phyloP scores from a whole-genome alignment of 2,113 vertebrate species.

The Macrotis lagotis region DNA sequence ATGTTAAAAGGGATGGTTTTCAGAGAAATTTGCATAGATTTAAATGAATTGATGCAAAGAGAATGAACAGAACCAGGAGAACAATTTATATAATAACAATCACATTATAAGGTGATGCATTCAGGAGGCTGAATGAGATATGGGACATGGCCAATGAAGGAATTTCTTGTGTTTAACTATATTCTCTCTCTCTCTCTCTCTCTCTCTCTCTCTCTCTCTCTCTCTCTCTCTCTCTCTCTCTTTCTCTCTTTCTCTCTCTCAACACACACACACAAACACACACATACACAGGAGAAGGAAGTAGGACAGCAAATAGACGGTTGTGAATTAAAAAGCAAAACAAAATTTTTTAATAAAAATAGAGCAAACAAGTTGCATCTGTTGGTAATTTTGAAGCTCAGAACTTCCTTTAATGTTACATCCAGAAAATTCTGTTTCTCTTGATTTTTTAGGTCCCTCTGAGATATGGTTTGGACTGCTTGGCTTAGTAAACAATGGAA shows the following conservation, averaged over 20 bases:
- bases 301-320: background rate
- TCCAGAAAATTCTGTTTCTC: background rate
- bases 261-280: no score
- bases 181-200: background rate
- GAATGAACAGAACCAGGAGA: background rate
- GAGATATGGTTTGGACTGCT: background rate
- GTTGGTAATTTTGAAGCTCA: background rate
- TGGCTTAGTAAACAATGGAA: background rate
- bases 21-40: background rate
- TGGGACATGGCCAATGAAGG: background rate
- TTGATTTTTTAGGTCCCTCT: background rate
- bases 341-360: background rate
- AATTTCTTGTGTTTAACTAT: background rate
- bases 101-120: background rate
- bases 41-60: background rate
- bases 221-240: no score
- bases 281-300: background rate
- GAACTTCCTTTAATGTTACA: background rate
- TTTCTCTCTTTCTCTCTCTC: no score
- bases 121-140: background rate
- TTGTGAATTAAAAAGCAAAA: background rate
- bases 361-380: background rate
- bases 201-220: no score
- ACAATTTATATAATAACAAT: background rate
- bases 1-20: background rate